A percentile compares a stretch with the other conserved stretches of the same genome.
phyloP scores from a whole-genome alignment of 2,797 vertebrate genomes.

The Melanotaenia nigrans region DNA sequence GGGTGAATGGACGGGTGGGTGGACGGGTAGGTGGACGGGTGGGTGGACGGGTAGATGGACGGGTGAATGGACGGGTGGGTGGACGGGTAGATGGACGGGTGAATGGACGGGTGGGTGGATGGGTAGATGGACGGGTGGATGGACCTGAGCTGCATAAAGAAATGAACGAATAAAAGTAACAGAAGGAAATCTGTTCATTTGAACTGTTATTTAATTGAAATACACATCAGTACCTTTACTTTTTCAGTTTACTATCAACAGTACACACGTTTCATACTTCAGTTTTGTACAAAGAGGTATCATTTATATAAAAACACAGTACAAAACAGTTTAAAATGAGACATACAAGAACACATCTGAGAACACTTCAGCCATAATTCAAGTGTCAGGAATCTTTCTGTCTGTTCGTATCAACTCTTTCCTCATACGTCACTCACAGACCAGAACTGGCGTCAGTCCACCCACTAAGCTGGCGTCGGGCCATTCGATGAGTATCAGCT shows the following conservation, averaged over 20 bases:
- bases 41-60: too few species aligned
- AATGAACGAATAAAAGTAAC: not conserved
- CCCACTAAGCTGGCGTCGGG: conserved; percentile 52
- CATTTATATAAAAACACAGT: conserved; percentile 77
- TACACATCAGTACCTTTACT: conserved; percentile 55
- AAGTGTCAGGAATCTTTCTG: conserved; percentile 82
- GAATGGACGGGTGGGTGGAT: too few species aligned
- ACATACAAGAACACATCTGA: conserved; percentile 74
- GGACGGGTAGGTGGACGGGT: too few species aligned
- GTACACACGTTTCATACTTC: conserved; percentile 62
- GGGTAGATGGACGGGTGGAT: too few species aligned
- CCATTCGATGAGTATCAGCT: conserved; percentile 47
- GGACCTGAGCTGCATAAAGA: not conserved
- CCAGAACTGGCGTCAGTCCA: conserved; percentile 51
- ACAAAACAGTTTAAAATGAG: conserved; percentile 67
- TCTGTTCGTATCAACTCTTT: conserved; percentile 22
- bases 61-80: too few species aligned
- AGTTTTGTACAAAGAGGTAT: conserved; percentile 83
- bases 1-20: too few species aligned
- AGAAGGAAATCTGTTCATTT: conserved; percentile 3
- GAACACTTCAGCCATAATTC: conserved; percentile 79
- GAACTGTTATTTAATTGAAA: conserved; percentile 67
- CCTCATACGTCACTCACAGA: conserved; percentile 43
- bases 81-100: too few species aligned
- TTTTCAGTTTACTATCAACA: conserved; percentile 64